A percentile compares a stretch with the other conserved stretches of the same genome.
These are phyloP conservation scores for Neocrepidodera transversa DNA, from an alignment of 2,888 invertebrate species.

Conservation along the genomic window DNA sequence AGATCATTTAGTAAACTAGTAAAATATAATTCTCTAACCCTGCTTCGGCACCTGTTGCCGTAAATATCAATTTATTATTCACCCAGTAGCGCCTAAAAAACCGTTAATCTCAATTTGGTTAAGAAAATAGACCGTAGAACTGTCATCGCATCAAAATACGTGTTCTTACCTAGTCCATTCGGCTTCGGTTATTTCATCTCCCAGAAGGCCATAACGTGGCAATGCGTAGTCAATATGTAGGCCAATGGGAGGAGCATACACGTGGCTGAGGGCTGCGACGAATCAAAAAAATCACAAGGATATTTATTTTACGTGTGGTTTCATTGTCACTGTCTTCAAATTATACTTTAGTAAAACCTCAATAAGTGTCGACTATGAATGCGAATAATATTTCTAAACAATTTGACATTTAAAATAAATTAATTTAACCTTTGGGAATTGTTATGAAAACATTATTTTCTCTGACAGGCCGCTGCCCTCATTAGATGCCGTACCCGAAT, in stretches of 20 bases:
- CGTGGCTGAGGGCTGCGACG: slow-evolving; percentile 12
- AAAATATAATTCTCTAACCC: no score
- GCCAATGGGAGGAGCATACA: slow-evolving; percentile 19
- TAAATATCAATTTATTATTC: background rate
- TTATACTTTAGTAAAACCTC: no score
- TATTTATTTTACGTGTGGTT: slow-evolving; percentile 9
- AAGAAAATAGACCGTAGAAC: background rate
- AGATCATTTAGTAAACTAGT: no score
- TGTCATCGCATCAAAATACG: slow-evolving; percentile 2
- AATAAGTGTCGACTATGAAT: no score
- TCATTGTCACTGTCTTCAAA: no score
- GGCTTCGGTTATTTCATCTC: no score
- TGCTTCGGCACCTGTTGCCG: background rate
- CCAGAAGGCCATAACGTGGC: background rate
- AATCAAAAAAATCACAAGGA: background rate
- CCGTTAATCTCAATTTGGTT: slow-evolving; percentile 7
- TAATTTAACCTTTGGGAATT: no score
- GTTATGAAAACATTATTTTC: no score
- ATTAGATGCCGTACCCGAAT: no score
- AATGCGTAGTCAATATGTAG: slow-evolving; percentile 18
- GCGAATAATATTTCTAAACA: no score
- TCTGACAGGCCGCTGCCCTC: no score
- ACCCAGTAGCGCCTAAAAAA: background rate
- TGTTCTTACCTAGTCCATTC: background rate
- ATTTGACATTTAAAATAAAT: no score